phyloP scores from a whole-genome alignment of 2,888 invertebrate species.

The Philopedon plagiatum region DNA sequence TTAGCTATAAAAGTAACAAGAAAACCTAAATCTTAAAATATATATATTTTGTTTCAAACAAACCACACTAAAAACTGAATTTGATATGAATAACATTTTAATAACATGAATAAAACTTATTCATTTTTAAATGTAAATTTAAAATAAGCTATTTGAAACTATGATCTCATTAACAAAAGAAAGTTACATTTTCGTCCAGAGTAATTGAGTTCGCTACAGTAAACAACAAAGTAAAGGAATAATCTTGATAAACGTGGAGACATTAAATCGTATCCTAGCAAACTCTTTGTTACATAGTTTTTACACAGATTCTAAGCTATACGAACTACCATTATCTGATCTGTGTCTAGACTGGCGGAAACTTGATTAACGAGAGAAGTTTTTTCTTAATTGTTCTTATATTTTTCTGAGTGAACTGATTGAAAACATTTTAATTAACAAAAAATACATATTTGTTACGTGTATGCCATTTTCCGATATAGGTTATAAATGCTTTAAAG shows the following conservation, averaged over 20 bases:
- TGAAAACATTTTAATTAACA: too few relatives aligned
- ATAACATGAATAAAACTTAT: neutral
- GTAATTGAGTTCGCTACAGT: conserved; percentile 20
- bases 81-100: too few relatives aligned
- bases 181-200: conserved; percentile 1
- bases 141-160: neutral
- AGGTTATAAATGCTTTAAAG: too few relatives aligned
- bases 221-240: conserved; percentile 44
- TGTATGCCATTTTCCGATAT: too few relatives aligned
- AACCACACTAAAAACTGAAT: too few relatives aligned
- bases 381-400: neutral
- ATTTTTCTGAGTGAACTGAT: too few relatives aligned
- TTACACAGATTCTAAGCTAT: conserved; percentile 27
- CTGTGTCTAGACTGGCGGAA: conserved; percentile 30
- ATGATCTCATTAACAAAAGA: neutral
- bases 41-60: too few relatives aligned
- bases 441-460: too few relatives aligned
- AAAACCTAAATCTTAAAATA: too few relatives aligned
- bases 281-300: conserved; percentile 33
- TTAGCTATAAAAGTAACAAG: too few relatives aligned
- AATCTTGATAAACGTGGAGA: conserved; percentile 36
- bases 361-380: conserved; percentile 26
- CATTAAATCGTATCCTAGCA: conserved; percentile 25
- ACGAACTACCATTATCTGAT: conserved; percentile 33
- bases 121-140: neutral